Evolutionary conservation across 2,797 vertebrate genomes (phyloP).

Genomic region (Xenops minutus): DNA sequence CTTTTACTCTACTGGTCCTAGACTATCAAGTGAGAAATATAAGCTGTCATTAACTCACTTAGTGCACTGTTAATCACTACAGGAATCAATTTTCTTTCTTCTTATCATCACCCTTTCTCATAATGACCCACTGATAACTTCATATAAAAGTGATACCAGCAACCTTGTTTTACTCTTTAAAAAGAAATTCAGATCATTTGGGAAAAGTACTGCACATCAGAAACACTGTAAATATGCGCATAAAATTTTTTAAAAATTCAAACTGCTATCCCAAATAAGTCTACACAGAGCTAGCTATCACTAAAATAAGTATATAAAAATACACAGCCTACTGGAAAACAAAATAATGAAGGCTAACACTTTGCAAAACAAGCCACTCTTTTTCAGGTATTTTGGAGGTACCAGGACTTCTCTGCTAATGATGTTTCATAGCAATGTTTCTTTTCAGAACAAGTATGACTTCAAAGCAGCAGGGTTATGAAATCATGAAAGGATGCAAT

Average conservation of each 20-base stretch:
- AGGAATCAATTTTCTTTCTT: background rate
- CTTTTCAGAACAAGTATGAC: conserved; percentile 70
- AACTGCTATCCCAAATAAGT: background rate
- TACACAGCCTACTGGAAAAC: conserved; percentile 56
- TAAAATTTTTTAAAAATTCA: background rate
- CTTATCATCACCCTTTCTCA: background rate
- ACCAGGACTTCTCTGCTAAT: conserved; percentile 41
- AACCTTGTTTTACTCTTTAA: background rate
- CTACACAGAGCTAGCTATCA: conserved; percentile 12
- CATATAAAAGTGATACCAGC: background rate
- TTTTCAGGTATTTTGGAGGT: conserved; percentile 32
- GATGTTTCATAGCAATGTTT: conserved; percentile 45
- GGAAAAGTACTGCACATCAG: background rate
- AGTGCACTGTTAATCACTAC: background rate
- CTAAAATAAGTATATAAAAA: conserved; percentile 27
- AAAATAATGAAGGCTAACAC: conserved; percentile 55
- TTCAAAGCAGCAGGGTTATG: conserved; percentile 75
- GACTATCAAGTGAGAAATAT: background rate
- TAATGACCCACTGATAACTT: background rate
- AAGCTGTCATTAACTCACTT: background rate
- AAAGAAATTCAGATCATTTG: background rate
- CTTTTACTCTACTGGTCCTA: background rate
- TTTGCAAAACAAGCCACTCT: conserved; percentile 71
- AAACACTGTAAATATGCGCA: background rate
- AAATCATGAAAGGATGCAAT: conserved; percentile 72